These are phyloP conservation scores for Cheilosia pagana DNA, from an alignment of 2,888 invertebrate genomes.

Conservation along the genomic window DNA sequence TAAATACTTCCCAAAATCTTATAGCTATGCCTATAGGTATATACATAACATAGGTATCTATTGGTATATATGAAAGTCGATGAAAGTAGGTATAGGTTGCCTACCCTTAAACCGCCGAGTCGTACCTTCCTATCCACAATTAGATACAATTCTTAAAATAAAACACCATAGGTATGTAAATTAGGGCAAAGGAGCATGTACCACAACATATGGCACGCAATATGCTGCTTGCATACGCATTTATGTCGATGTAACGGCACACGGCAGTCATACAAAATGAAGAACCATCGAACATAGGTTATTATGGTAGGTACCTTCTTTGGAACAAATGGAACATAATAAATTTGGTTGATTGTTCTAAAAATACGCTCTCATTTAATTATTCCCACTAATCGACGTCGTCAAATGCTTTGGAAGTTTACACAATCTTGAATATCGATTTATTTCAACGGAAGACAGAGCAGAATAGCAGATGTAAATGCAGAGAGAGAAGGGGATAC, in stretches of 20 bases:
- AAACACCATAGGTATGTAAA: slow-evolving; percentile 45
- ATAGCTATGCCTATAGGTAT: not conserved
- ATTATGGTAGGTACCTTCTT: too few species aligned
- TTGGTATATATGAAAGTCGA: not conserved
- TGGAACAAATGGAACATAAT: not conserved
- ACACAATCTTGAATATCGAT: slow-evolving; percentile 35
- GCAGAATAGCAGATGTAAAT: not conserved
- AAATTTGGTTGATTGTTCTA: slow-evolving; percentile 9
- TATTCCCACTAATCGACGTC: slow-evolving; percentile 28
- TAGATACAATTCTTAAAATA: slow-evolving; percentile 33
- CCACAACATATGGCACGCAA: not conserved
- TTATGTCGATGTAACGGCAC: not conserved
- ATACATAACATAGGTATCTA: too few species aligned
- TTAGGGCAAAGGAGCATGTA: slow-evolving; percentile 31
- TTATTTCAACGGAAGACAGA: slow-evolving; percentile 14
- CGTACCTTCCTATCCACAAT: not conserved
- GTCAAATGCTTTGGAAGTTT: slow-evolving; percentile 12
- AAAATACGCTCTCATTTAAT: slow-evolving; percentile 28
- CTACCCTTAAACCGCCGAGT: not conserved
- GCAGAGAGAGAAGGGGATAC: not conserved
- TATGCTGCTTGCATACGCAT: not conserved
- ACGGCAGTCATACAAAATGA: not conserved
- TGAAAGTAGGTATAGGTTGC: not conserved
- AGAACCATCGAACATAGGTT: too few species aligned
- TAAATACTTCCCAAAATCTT: slow-evolving; percentile 7